Evolutionary conservation across 2,113 vertebrate genomes (phyloP).

Genomic region (Nicator chloris): DNA sequence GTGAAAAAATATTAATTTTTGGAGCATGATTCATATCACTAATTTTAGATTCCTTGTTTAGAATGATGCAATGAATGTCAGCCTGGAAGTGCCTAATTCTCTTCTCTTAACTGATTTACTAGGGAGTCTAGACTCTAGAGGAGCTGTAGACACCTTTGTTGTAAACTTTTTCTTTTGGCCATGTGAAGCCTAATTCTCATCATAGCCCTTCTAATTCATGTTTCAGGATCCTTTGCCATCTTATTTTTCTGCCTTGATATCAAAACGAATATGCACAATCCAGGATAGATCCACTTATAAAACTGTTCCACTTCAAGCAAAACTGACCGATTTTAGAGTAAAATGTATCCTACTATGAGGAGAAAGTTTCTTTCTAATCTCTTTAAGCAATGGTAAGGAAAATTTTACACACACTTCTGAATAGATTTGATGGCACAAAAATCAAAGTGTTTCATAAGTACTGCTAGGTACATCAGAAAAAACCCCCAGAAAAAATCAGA

Average conservation of each 20-base stretch:
- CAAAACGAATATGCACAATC: neutral
- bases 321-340: neutral
- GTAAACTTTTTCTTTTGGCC: neutral
- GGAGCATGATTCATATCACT: neutral
- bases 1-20: neutral
- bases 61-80: neutral
- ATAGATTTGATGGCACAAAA: neutral
- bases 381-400: neutral
- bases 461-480: neutral
- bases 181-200: neutral
- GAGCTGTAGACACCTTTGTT: neutral
- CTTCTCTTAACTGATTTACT: neutral
- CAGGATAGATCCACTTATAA: neutral
- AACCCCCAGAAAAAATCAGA: rapidly evolving
- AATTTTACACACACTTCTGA: neutral
- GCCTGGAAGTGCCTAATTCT: neutral
- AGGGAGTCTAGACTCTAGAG: neutral
- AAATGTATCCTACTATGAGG: neutral
- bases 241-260: neutral
- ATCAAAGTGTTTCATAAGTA: neutral
- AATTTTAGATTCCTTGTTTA: neutral
- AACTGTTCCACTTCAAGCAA: neutral
- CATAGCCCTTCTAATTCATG: neutral
- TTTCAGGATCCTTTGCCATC: neutral
- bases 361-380: neutral